These are phyloP conservation scores for Scaeva pyrastri DNA, from an alignment of 2,888 invertebrate species.

Conservation along the genomic window DNA sequence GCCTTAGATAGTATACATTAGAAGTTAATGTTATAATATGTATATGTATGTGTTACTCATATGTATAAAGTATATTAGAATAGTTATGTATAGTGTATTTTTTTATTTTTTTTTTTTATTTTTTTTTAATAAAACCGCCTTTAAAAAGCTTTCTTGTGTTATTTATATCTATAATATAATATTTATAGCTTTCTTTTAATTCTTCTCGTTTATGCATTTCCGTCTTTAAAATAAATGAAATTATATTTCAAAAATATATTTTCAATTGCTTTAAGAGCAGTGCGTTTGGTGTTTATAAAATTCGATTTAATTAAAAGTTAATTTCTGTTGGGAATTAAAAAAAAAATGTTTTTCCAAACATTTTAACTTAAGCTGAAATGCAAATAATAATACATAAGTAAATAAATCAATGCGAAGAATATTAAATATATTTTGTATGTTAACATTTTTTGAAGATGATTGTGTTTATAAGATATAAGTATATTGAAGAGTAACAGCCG, in stretches of 20 bases:
- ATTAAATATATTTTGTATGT: conserved; percentile 28
- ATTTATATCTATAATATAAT: conserved; percentile 70
- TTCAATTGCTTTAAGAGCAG: conserved; percentile 33
- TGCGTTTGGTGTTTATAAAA: conserved; percentile 6
- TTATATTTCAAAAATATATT: conserved; percentile 77
- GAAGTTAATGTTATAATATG: conserved; percentile 41
- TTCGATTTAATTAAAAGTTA: conserved; percentile 1
- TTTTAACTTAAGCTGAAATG: conserved; percentile 64
- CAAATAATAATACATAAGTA: conserved; percentile 74
- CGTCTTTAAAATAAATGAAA: conserved; percentile 78
- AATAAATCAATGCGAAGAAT: conserved; percentile 67
- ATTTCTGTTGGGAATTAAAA: conserved; percentile 21
- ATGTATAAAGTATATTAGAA: conserved; percentile 74
- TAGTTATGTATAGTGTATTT: conserved; percentile 63
- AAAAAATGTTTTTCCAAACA: conserved; percentile 31
- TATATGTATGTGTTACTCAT: conserved; percentile 63
- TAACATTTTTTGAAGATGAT: conserved; percentile 18
- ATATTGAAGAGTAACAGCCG: conserved; percentile 34
- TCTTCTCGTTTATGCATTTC: conserved; percentile 76
- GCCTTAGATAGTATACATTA: conserved; percentile 70
- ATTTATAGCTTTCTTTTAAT: conserved; percentile 60
- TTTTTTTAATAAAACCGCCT: conserved; percentile 67
- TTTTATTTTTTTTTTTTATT: too few species aligned
- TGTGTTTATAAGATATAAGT: conserved; percentile 62
- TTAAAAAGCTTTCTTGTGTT: conserved; percentile 73